A percentile compares a stretch with the other conserved stretches of the same genome.
phyloP scores from a whole-genome alignment of 2,888 invertebrate genomes.

The Synanthedon tipuliformis region DNA sequence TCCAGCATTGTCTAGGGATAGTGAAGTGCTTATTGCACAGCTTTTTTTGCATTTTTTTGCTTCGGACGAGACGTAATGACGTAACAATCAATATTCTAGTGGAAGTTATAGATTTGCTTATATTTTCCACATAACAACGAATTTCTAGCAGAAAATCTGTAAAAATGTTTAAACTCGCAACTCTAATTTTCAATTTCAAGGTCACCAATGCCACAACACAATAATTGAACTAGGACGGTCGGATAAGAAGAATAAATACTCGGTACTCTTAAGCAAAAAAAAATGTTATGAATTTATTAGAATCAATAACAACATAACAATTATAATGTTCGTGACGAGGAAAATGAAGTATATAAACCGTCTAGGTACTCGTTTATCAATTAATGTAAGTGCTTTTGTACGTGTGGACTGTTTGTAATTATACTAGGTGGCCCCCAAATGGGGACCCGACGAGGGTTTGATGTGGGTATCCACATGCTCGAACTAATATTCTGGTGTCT shows the following conservation, averaged over 20 bases:
- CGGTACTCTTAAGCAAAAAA: too few species aligned
- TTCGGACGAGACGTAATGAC: too few species aligned
- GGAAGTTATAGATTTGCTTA: too few species aligned
- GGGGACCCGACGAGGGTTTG: constrained; percentile 31
- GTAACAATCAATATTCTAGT: too few species aligned
- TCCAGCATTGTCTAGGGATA: not conserved
- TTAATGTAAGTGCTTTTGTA: not conserved
- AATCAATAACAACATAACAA: not conserved
- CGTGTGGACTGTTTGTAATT: constrained; percentile 4
- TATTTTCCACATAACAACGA: too few species aligned
- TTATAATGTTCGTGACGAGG: not conserved
- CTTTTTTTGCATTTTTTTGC: too few species aligned
- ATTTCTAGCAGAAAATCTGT: too few species aligned
- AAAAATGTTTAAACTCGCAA: too few species aligned
- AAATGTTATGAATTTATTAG: not conserved
- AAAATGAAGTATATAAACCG: not conserved
- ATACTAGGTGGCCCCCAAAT: constrained; percentile 12
- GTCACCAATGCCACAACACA: too few species aligned
- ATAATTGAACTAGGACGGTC: too few species aligned
- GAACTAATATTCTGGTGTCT: not conserved
- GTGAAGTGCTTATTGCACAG: not conserved
- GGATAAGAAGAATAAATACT: too few species aligned
- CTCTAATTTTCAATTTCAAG: too few species aligned
- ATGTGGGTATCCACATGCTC: constrained; percentile 17
- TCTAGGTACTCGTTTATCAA: not conserved